Evolutionary conservation across 2,113 vertebrate genomes (phyloP).

Genomic region (Chrysochloris asiatica): DNA sequence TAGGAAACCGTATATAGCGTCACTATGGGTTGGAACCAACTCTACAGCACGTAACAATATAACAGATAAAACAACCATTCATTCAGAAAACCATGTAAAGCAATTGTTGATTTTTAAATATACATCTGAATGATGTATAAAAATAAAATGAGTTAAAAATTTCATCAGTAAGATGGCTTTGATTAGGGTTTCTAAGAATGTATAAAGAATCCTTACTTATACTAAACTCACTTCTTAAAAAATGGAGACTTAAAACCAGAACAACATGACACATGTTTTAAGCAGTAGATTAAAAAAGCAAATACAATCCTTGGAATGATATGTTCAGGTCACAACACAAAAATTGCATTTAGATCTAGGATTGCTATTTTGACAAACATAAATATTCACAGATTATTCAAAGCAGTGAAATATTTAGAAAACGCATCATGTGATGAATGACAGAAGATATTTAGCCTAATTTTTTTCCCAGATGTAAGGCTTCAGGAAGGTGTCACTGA

Average conservation of each 20-base stretch:
- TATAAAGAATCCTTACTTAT: not conserved
- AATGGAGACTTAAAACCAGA: conserved; percentile 34
- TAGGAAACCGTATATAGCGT: too few relatives aligned
- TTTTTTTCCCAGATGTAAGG: not conserved
- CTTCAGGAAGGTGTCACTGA: not conserved
- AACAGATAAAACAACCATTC: not conserved
- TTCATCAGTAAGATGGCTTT: conserved; percentile 6
- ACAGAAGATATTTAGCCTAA: not conserved
- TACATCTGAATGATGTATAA: conserved; percentile 18
- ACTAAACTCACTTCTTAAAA: conserved; percentile 33
- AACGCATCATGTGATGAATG: not conserved
- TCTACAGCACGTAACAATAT: too few relatives aligned
- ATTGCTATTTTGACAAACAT: not conserved
- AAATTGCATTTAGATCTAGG: not conserved
- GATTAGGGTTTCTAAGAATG: not conserved
- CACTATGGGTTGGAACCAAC: too few relatives aligned
- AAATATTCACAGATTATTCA: not conserved
- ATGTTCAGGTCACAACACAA: conserved; percentile 23
- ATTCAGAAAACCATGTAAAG: conserved; percentile 3
- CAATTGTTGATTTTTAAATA: conserved; percentile 17
- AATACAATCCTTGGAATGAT: not conserved
- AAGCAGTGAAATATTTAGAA: not conserved
- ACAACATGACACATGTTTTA: not conserved
- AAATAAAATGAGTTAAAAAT: conserved; percentile 47
- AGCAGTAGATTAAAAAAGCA: not conserved